These are phyloP conservation scores for Oligia fasciuncula DNA, from an alignment of 2,888 invertebrate species.

Conservation along the genomic window DNA sequence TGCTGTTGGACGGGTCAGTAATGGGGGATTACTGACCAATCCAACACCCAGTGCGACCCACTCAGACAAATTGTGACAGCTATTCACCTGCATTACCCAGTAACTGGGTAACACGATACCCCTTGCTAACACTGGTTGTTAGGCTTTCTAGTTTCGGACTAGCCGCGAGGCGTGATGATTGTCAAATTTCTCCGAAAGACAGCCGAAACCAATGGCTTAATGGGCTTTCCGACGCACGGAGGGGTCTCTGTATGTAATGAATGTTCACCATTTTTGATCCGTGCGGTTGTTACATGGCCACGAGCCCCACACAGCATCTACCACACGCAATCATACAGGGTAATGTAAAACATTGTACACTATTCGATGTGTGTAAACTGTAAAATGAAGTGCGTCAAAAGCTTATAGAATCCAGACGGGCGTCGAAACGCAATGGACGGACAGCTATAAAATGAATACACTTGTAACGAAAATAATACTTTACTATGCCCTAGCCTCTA, in stretches of 20 bases:
- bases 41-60: neutral
- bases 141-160: neutral
- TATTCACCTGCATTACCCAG: too few species aligned
- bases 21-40: too few species aligned
- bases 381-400: slow-evolving; percentile 28
- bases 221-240: neutral
- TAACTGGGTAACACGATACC: too few species aligned
- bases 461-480: slow-evolving; percentile 40
- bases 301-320: neutral
- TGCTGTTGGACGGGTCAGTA: too few species aligned
- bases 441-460: slow-evolving; percentile 41
- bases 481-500: slow-evolving; percentile 8
- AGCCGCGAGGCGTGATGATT: neutral
- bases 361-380: slow-evolving; percentile 1
- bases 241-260: neutral
- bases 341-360: slow-evolving; percentile 7
- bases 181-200: neutral
- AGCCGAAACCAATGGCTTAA: neutral
- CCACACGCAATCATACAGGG: neutral
- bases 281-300: neutral
- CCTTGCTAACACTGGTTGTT: neutral
- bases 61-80: too few species aligned
- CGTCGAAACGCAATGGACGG: slow-evolving; percentile 14
- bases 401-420: slow-evolving; percentile 29
- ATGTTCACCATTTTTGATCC: neutral